phyloP scores from a whole-genome alignment of 2,888 invertebrate species.

The Tridacna crocea region DNA sequence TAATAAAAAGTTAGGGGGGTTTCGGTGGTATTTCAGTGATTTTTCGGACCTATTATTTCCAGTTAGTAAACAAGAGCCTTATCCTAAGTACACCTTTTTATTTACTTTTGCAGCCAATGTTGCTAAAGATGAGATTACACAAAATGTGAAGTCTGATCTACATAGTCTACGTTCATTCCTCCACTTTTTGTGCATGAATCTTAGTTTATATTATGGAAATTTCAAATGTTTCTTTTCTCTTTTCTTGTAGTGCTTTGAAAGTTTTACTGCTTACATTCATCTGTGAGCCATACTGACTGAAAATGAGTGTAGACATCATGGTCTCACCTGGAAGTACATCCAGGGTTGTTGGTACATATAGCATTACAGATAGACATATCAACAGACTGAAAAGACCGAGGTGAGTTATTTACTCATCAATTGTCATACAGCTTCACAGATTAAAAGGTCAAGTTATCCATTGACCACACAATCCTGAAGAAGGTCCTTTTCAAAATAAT shows the following conservation, averaged over 20 bases:
- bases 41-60: no score
- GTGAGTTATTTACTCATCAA: constrained; percentile 25
- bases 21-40: no score
- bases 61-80: no score
- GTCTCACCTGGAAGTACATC: constrained; percentile 31
- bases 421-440: no score
- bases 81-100: neutral
- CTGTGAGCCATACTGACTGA: neutral
- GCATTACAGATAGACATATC: constrained; percentile 49
- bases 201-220: neutral
- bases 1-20: no score
- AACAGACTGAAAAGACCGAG: constrained; percentile 46
- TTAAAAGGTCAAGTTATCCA: no score
- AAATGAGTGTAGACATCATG: constrained; percentile 52
- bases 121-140: neutral
- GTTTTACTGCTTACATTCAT: neutral
- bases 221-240: neutral
- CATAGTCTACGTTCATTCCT: no score
- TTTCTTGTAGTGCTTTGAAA: neutral
- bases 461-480: neutral
- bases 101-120: neutral
- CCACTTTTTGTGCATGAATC: neutral
- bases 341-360: constrained; percentile 46
- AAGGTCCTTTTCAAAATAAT: no score
- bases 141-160: neutral